Evolutionary conservation across 2,797 vertebrate genomes (phyloP).

Genomic region (Scyliorhinus canicula): DNA sequence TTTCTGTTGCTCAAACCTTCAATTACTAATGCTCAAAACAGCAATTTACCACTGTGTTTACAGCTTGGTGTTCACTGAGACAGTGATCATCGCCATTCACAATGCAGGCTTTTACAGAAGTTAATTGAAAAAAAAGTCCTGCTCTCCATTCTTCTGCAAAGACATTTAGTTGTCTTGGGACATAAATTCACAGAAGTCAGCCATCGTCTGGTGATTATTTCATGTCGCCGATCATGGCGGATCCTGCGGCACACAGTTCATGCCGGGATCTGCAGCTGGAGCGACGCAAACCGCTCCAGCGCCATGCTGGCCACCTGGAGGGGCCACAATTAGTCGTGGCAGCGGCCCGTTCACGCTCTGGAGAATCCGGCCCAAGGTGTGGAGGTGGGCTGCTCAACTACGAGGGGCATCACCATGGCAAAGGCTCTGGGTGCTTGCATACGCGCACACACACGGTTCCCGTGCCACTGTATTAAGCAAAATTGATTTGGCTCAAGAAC

Average conservation of each 20-base stretch:
- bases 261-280: no score
- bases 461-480: no score
- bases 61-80: not conserved
- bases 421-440: not conserved
- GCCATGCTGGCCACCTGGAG: no score
- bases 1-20: not conserved
- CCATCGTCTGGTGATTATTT: not conserved
- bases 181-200: not conserved
- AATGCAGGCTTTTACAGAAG: not conserved
- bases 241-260: no score
- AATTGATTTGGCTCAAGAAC: no score
- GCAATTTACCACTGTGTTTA: slow-evolving; percentile 5
- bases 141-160: not conserved
- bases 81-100: not conserved
- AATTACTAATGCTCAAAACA: slow-evolving; percentile 6
- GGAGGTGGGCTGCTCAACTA: not conserved
- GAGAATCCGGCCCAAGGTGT: no score
- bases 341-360: no score
- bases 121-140: not conserved
- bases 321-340: no score
- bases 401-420: not conserved
- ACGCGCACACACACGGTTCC: not conserved
- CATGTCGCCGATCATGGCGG: not conserved
- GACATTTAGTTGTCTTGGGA: not conserved
- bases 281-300: no score